A percentile compares a stretch with the other conserved stretches of the same genome.
These are phyloP conservation scores for Rotaria magnacalcarata DNA, from an alignment of 2,888 invertebrate genomes.

Conservation along the genomic window DNA sequence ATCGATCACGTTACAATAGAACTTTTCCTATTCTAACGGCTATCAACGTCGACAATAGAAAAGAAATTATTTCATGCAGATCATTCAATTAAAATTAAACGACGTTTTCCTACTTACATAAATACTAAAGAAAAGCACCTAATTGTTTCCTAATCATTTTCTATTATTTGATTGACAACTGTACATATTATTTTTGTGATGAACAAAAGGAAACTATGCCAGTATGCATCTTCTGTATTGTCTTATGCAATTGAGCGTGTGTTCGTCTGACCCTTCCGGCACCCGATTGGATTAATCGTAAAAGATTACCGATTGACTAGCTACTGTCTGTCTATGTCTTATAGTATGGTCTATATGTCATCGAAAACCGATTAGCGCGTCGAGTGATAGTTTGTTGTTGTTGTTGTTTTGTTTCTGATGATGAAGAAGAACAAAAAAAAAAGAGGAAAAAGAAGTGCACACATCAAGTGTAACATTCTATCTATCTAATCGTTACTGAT, in stretches of 20 bases:
- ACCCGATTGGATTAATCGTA: not conserved
- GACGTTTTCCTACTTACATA: not conserved
- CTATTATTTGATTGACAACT: constrained; percentile 7
- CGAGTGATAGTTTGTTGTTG: not conserved
- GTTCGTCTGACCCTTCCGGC: not conserved
- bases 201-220: not conserved
- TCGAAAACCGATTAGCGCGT: not conserved
- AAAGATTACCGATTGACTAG: constrained; percentile 18
- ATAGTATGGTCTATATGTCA: not conserved
- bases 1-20: too few species aligned
- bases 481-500: not conserved
- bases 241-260: constrained; percentile 12
- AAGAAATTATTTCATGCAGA: too few species aligned
- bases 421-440: not conserved
- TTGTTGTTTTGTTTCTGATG: not conserved
- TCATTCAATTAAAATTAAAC: too few species aligned
- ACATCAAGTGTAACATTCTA: not conserved
- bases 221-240: not conserved
- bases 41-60: too few species aligned
- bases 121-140: not conserved
- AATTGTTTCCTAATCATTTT: not conserved
- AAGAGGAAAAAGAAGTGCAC: too few species aligned
- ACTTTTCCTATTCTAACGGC: too few species aligned
- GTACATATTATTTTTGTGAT: not conserved
- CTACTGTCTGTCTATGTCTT: not conserved